Conservation (phyloP, 2,113 vertebrate species). For the Tachysurus vachellii region DNA sequence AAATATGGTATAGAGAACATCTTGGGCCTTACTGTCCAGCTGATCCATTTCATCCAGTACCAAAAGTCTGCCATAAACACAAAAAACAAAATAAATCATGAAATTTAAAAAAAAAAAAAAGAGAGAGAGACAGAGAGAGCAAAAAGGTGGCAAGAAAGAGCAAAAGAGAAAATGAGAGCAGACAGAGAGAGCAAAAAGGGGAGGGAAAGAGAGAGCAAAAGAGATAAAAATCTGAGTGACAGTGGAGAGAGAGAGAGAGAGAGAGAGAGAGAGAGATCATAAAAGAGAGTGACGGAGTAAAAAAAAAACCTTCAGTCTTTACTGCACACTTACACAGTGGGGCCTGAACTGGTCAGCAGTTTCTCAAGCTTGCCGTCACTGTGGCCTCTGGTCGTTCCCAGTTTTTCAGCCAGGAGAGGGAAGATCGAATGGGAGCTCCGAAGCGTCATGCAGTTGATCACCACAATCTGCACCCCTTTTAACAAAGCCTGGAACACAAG, state of each 20-base stretch:
- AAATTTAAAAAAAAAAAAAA: not conserved
- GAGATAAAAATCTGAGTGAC: too few species aligned
- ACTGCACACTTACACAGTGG: constrained; percentile 82
- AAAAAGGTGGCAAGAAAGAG: too few species aligned
- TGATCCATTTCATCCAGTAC: constrained; percentile 97
- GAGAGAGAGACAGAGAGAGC: not conserved
- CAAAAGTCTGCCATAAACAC: constrained; percentile 75
- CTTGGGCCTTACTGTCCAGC: constrained; percentile 91
- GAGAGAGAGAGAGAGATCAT: too few species aligned
- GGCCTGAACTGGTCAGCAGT: constrained; percentile 74
- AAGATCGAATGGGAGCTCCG: constrained; percentile 83
- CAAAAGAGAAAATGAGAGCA: too few species aligned
- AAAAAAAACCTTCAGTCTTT: not conserved
- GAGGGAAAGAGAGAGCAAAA: too few species aligned
- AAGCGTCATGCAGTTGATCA: constrained; percentile 94
- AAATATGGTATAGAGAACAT: constrained; percentile 93
- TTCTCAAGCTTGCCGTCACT: constrained; percentile 73
- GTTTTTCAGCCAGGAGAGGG: constrained; percentile 77
- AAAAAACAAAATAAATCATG: not conserved
- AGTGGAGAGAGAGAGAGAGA: not conserved
- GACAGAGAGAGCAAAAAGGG: too few species aligned
- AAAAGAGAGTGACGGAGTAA: not conserved
- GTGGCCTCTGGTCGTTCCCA: constrained; percentile 66
- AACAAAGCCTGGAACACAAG: constrained; percentile 72
- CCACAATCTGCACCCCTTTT: constrained; percentile 65